Evolutionary conservation across 1,140 invertebrate species (phyloP).

Genomic region (Eumaeus atala): DNA sequence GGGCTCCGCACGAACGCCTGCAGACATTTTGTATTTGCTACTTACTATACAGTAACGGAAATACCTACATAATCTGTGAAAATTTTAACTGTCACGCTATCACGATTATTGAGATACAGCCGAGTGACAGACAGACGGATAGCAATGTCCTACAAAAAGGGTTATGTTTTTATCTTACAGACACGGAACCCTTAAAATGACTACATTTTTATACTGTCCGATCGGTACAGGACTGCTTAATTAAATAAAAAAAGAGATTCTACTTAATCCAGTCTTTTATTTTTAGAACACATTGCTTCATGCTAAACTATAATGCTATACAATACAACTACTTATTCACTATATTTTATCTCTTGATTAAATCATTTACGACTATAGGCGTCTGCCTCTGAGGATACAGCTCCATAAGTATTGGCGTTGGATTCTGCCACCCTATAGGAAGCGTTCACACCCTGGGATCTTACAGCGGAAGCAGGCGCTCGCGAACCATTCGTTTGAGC

Average conservation of each 20-base stretch:
- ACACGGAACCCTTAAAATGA: too few species aligned
- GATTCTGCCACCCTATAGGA: slow-evolving; percentile 48
- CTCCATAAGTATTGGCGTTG: slow-evolving; percentile 44
- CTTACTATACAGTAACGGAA: too few species aligned
- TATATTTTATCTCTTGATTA: not conserved
- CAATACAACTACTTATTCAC: slow-evolving; percentile 4
- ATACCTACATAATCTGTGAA: too few species aligned
- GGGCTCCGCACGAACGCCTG: too few species aligned
- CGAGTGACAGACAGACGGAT: too few species aligned
- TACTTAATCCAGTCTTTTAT: slow-evolving; percentile 4
- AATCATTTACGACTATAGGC: slow-evolving; percentile 33
- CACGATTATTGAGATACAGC: too few species aligned
- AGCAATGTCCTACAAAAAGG: too few species aligned
- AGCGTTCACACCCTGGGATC: slow-evolving; percentile 36
- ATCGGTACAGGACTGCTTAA: slow-evolving; percentile 22
- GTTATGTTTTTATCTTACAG: too few species aligned
- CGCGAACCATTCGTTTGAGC: slow-evolving; percentile 45
- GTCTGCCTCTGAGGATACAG: slow-evolving; percentile 45
- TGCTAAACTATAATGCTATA: not conserved
- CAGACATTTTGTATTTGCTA: too few species aligned
- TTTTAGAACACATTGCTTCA: not conserved
- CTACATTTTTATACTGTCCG: too few species aligned
- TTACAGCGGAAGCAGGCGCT: slow-evolving; percentile 40
- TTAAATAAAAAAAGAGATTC: slow-evolving; percentile 33
- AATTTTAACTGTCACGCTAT: too few species aligned